phyloP scores from a whole-genome alignment of 2,888 invertebrate genomes.

The Leptothorax acervorum region DNA sequence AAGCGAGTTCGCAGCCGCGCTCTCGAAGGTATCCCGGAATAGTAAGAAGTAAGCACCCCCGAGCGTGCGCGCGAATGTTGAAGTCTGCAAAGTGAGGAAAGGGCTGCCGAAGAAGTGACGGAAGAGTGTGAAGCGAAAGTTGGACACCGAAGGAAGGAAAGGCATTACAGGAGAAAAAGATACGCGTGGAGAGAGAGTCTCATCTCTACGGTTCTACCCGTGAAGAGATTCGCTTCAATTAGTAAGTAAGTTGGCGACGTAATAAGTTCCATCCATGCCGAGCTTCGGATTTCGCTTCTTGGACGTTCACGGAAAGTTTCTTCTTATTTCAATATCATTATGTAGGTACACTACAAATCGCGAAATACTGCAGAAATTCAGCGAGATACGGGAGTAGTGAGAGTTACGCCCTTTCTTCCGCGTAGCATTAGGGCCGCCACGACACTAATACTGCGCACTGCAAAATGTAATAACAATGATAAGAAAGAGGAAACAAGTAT shows the following conservation, averaged over 20 bases:
- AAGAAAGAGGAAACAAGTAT: neutral
- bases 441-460: neutral
- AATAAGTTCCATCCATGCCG: constrained; percentile 48
- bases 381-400: neutral
- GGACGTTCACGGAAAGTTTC: constrained; percentile 16
- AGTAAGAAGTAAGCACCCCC: constrained; percentile 65
- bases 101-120: constrained; percentile 15
- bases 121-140: constrained; percentile 45
- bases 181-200: neutral
- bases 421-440: neutral
- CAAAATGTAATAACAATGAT: constrained; percentile 2
- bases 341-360: constrained; percentile 12
- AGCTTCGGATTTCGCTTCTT: constrained; percentile 12
- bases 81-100: constrained; percentile 64
- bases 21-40: constrained; percentile 73
- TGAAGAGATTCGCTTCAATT: constrained; percentile 65
- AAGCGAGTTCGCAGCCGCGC: constrained; percentile 71
- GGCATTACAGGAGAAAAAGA: constrained; percentile 7
- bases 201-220: neutral
- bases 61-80: constrained; percentile 58
- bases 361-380: constrained; percentile 16
- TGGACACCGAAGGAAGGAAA: constrained; percentile 40
- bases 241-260: constrained; percentile 72
- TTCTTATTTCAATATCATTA: constrained; percentile 36
- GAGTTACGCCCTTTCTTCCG: neutral